Conservation (phyloP, 2,888 invertebrate genomes). For the Synergus itoensis region DNA sequence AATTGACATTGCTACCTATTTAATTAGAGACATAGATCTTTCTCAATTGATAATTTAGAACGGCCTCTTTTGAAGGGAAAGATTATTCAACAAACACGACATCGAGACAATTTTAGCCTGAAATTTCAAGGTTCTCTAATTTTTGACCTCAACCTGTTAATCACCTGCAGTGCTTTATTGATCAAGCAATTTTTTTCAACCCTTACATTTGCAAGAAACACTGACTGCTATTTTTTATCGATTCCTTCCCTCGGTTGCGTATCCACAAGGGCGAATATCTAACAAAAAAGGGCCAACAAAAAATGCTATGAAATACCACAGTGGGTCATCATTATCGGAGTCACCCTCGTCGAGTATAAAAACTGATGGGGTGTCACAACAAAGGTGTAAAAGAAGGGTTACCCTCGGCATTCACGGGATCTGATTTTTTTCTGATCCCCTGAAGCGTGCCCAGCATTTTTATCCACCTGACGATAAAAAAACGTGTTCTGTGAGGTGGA, state of each 20-base stretch:
- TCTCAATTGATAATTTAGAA: slow-evolving; percentile 55
- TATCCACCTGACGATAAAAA: slow-evolving; percentile 57
- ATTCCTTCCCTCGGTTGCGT: background rate
- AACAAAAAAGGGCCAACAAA: slow-evolving; percentile 25
- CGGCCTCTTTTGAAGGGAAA: slow-evolving; percentile 57
- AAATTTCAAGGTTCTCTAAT: slow-evolving; percentile 36
- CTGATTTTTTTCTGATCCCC: slow-evolving; percentile 36
- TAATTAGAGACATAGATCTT: slow-evolving; percentile 58
- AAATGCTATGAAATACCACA: slow-evolving; percentile 36
- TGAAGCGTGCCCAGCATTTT: slow-evolving; percentile 49
- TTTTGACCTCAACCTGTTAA: slow-evolving; percentile 37
- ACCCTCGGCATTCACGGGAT: slow-evolving; percentile 47
- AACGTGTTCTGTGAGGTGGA: slow-evolving; percentile 51
- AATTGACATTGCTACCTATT: slow-evolving; percentile 59
- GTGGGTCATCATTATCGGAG: slow-evolving; percentile 33
- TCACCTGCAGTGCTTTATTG: slow-evolving; percentile 34
- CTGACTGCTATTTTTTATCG: background rate
- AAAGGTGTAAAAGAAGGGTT: slow-evolving; percentile 49
- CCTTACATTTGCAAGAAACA: background rate
- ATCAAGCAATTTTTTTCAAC: slow-evolving; percentile 19
- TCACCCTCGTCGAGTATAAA: slow-evolving; percentile 40
- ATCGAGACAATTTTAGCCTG: slow-evolving; percentile 51
- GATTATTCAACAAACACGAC: slow-evolving; percentile 54
- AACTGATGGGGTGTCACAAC: slow-evolving; percentile 48
- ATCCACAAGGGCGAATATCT: background rate